Evolutionary conservation across 2,797 vertebrate genomes (phyloP), one percentile per base, ranked within the genome.

Genomic region (Pelochelys cantorii): DNA sequence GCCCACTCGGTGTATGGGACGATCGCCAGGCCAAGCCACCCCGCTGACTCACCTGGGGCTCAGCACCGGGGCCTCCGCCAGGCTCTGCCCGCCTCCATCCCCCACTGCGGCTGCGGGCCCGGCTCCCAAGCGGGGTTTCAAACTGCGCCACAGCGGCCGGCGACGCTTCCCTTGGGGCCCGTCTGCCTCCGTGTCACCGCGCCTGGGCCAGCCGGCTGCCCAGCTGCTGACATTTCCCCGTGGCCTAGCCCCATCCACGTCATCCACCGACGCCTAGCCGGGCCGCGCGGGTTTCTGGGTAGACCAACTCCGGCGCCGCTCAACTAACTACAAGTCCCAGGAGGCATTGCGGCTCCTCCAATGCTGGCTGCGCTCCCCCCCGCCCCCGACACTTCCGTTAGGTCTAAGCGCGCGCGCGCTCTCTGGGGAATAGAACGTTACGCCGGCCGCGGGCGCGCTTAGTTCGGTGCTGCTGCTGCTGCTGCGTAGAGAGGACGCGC

Each of bases 311-410:
- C 9, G 8, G 53, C 27, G 29, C 7, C 34, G 92, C 1, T 62
- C 27, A 62, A 54, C 97, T 95, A 62, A 54, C 97, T 95, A 94
- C 94, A 92, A 22, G 75, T 86, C 93, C 94, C 92, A 93, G 80
- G 20, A 88, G 60, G 84, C 85, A 29, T 55, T 82, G 79, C 83
- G 93, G 54, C 78, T 1, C 1, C 80, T 2, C 5, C 10, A 20
- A 10, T 15, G 1, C 65, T 11, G 81, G 42, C 42, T 42, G 42
- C 42, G 42, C 42, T 42, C 42, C n/a, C n/a, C 53, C 80, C 71
- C 14, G 10, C 15, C 53, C 52, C 25, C 25, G 42, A 42, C 42
- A 27, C 34, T 78, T 78, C 34, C 62, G 13, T 79, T 83, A 87
- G 59, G n/a, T 12, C 20, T 20, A 71, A 42, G 37, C 4, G 87